Evolutionary conservation across 2,113 vertebrate species (phyloP).

Genomic region (Tiliqua scincoides): DNA sequence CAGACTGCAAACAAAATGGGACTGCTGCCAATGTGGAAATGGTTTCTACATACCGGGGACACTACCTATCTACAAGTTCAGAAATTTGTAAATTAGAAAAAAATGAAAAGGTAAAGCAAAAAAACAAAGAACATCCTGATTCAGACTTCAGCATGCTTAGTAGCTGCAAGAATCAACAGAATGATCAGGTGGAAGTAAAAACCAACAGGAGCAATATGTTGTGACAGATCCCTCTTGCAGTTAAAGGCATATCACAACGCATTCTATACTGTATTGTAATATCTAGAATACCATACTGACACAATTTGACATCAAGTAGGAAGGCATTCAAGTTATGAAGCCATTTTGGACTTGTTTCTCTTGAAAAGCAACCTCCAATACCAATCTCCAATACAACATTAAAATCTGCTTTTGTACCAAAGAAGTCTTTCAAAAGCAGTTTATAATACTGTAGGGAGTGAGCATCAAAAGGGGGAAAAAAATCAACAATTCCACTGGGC

Average conservation of each 20-base stretch:
- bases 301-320: background rate
- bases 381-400: background rate
- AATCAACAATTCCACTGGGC: background rate
- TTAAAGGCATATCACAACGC: background rate
- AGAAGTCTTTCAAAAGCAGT: background rate
- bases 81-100: too few species aligned
- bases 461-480: background rate
- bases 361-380: background rate
- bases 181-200: too few species aligned
- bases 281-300: background rate
- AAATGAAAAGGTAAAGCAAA: background rate
- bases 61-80: background rate
- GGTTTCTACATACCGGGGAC: too few species aligned
- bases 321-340: background rate
- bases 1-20: too few species aligned
- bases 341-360: background rate
- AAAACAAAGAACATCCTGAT: background rate
- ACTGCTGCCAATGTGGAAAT: too few species aligned
- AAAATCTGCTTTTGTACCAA: background rate
- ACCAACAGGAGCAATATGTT: too few species aligned
- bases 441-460: background rate
- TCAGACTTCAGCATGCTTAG: background rate
- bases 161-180: too few species aligned
- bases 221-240: too few species aligned
- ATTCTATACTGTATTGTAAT: background rate